phyloP scores from a whole-genome alignment of 2,888 invertebrate species.

The Ormyrus rosae region DNA sequence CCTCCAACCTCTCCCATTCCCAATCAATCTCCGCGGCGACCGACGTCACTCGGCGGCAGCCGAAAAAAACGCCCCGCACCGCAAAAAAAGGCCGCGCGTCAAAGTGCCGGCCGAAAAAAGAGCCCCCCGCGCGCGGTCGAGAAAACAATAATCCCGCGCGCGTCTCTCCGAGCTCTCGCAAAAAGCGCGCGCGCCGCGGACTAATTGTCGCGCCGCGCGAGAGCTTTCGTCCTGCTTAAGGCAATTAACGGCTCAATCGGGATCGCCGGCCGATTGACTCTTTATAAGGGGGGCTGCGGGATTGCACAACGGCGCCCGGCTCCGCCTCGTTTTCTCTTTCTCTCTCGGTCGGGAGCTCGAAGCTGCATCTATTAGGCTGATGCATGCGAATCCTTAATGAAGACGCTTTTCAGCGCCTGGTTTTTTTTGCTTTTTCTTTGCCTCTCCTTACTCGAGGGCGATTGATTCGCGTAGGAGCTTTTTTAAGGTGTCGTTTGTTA shows the following conservation, averaged over 20 bases:
- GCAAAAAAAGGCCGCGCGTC: neutral
- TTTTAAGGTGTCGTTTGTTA: no score
- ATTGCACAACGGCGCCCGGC: conserved; percentile 63
- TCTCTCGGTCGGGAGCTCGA: neutral
- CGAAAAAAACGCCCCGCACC: neutral
- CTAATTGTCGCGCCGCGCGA: conserved; percentile 22
- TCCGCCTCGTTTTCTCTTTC: conserved; percentile 55
- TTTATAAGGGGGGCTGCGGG: conserved; percentile 69
- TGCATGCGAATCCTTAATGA: conserved; percentile 40
- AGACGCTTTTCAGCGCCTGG: neutral
- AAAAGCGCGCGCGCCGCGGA: neutral
- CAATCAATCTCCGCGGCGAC: no score
- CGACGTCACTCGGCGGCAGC: neutral
- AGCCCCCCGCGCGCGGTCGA: no score
- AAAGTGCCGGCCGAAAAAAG: no score
- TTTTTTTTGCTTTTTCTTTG: neutral
- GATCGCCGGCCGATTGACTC: conserved; percentile 66
- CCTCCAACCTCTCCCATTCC: no score
- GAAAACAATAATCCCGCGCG: no score
- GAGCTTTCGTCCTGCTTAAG: conserved; percentile 70
- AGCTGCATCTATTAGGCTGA: conserved; percentile 65
- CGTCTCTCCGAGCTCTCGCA: no score
- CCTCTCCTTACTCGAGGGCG: neutral
- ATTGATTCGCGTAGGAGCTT: no score
- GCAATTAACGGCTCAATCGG: conserved; percentile 73